Evolutionary conservation across 1,140 invertebrate genomes (phyloP).

Genomic region (Heliconius hewitsoni): DNA sequence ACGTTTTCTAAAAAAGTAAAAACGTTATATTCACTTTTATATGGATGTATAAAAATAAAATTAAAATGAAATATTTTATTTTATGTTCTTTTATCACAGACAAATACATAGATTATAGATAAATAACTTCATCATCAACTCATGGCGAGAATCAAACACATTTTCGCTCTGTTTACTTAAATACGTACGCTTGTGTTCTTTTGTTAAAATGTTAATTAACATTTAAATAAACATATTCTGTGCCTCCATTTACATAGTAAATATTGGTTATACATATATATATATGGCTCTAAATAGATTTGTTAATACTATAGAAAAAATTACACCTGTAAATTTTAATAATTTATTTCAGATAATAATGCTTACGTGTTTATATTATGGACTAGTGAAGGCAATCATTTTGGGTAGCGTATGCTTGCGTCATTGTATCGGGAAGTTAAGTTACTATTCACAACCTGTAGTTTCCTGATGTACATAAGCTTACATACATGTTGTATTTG

Average conservation of each 20-base stretch:
- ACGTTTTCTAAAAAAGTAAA: no score
- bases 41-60: no score
- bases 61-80: no score
- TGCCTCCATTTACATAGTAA: background rate
- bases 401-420: background rate
- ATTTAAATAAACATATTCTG: background rate
- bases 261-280: background rate
- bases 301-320: background rate
- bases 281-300: background rate
- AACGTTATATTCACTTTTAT: no score
- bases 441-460: background rate
- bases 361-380: background rate
- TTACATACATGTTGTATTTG: background rate
- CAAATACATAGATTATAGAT: no score
- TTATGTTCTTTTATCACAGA: no score
- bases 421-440: background rate
- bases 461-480: background rate
- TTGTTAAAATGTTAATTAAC: slow-evolving; percentile 4
- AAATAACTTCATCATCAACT: background rate
- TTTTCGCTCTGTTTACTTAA: background rate
- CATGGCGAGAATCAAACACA: background rate
- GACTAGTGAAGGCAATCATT: background rate
- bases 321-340: background rate
- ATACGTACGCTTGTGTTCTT: background rate
- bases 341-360: background rate